Percentiles rank a stretch among this genome's conserved stretches.
Conservation (phyloP, 2,797 vertebrate species). For the Smutsia temminckii region DNA sequence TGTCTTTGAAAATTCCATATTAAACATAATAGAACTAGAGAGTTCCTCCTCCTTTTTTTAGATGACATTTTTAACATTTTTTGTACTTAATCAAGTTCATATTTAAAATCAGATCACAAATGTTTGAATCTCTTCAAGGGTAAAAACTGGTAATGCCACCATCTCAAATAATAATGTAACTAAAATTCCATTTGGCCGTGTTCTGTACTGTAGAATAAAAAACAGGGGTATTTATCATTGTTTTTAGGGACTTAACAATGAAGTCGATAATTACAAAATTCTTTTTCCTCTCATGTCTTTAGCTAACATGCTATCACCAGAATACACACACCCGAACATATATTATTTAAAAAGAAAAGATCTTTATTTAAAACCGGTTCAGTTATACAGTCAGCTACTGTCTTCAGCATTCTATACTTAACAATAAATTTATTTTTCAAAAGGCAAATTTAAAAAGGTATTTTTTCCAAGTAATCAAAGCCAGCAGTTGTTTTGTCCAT, state of each 20-base stretch:
- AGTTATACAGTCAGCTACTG: neutral
- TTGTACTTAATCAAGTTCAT: neutral
- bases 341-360: neutral
- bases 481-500: neutral
- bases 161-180: neutral
- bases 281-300: neutral
- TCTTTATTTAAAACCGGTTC: slow-evolving; percentile 13
- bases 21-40: neutral
- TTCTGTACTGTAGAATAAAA: neutral
- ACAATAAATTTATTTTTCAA: slow-evolving; percentile 3
- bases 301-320: neutral
- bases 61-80: neutral
- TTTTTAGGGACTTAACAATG: neutral
- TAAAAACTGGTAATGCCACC: neutral
- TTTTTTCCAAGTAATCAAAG: slow-evolving; percentile 10
- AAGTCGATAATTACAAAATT: neutral
- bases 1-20: neutral
- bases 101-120: slow-evolving; percentile 39
- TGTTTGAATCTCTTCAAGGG: slow-evolving; percentile 27
- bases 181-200: neutral
- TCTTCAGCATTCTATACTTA: neutral
- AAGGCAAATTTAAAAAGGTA: neutral
- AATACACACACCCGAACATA: neutral
- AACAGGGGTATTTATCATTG: neutral
- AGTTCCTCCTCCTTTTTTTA: neutral